Percentiles rank a stretch among this genome's conserved stretches.
Conservation (phyloP, 2,888 invertebrate genomes). For the Drosophila colorata region DNA sequence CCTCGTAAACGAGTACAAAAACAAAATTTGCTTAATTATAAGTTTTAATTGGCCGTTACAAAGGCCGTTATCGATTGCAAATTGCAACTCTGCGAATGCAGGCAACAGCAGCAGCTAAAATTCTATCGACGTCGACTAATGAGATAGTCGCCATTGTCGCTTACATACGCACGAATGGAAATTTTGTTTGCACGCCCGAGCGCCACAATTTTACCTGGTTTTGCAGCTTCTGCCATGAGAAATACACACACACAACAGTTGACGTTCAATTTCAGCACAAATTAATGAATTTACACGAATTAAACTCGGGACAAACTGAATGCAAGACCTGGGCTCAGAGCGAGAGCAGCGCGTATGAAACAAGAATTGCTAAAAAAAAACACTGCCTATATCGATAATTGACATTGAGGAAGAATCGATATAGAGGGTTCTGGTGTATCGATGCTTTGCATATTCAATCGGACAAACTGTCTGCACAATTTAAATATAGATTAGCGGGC, state of each 20-base stretch:
- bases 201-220: slow-evolving; percentile 71
- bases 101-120: slow-evolving; percentile 34
- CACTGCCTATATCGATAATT: slow-evolving; percentile 37
- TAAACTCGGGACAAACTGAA: slow-evolving; percentile 5
- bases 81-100: slow-evolving; percentile 41
- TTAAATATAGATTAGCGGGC: neutral
- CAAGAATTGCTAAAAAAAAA: slow-evolving; percentile 37
- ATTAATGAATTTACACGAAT: slow-evolving; percentile 14
- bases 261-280: slow-evolving; percentile 44
- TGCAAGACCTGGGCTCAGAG: slow-evolving; percentile 34
- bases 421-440: slow-evolving; percentile 4
- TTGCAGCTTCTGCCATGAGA: slow-evolving; percentile 73
- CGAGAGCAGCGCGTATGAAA: slow-evolving; percentile 35
- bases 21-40: neutral
- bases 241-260: slow-evolving; percentile 39
- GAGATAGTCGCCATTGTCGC: slow-evolving; percentile 82
- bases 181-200: slow-evolving; percentile 48
- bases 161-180: slow-evolving; percentile 43
- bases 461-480: slow-evolving; percentile 1
- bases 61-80: slow-evolving; percentile 27
- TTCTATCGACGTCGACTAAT: slow-evolving; percentile 42
- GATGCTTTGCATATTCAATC: slow-evolving; percentile 11
- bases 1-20: too few species aligned
- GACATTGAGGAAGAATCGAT: slow-evolving; percentile 24
- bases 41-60: slow-evolving; percentile 9